Evolutionary conservation across 2,797 vertebrate genomes (phyloP).

Genomic region (Paguma larvata): DNA sequence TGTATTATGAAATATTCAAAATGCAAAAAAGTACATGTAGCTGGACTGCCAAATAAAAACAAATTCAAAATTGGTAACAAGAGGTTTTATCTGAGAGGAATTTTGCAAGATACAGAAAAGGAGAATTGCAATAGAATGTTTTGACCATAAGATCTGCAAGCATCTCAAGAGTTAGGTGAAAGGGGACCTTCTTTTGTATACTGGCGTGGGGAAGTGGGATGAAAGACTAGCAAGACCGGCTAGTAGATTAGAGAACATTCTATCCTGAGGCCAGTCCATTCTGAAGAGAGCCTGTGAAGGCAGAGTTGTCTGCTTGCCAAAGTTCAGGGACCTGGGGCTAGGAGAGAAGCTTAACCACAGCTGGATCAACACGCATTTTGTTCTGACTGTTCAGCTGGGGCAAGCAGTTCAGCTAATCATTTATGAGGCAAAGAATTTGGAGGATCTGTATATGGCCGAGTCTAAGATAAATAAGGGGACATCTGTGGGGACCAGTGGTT

Average conservation of each 20-base stretch:
- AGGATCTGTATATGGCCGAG: background rate
- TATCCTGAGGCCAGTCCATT: background rate
- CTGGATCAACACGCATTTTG: background rate
- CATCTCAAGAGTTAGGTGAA: background rate
- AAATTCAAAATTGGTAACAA: background rate
- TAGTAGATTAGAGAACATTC: background rate
- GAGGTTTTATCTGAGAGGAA: background rate
- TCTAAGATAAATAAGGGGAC: background rate
- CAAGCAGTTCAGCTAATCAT: background rate
- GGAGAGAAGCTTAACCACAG: background rate
- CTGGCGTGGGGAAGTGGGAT: background rate
- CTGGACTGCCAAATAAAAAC: background rate
- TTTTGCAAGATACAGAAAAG: background rate
- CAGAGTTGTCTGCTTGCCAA: background rate
- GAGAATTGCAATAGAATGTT: background rate
- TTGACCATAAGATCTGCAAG: background rate
- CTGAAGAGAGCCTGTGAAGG: background rate
- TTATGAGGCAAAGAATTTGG: background rate
- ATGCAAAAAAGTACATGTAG: background rate
- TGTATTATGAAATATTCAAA: slow-evolving; percentile 30
- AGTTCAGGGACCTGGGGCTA: background rate
- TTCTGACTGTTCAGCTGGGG: background rate
- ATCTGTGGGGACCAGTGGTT: background rate
- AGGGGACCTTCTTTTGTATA: background rate
- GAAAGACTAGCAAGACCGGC: background rate